These are phyloP conservation scores for Otocyon megalotis DNA, from an alignment of 2,113 vertebrate genomes.

Conservation along the genomic window DNA sequence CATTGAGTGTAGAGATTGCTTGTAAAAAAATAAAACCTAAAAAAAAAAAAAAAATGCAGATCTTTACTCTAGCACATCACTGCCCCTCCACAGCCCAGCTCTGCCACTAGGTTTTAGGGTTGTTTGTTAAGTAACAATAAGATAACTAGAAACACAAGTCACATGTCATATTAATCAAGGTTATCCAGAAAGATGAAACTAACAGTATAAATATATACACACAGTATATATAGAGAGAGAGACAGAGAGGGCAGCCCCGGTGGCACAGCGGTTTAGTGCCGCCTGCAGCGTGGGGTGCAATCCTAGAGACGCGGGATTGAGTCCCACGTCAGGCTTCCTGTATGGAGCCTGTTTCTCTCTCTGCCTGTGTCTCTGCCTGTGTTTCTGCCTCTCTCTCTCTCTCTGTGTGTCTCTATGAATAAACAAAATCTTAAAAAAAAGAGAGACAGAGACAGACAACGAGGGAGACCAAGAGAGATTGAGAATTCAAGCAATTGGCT, in stretches of 20 bases:
- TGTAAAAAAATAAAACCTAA: neutral
- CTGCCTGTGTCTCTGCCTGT: too few species aligned
- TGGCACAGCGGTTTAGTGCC: too few species aligned
- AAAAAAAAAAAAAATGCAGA: neutral
- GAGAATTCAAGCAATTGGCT: neutral
- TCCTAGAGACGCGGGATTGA: too few species aligned
- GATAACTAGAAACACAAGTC: neutral
- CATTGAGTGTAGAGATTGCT: neutral
- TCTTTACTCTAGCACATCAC: neutral
- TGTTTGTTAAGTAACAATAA: neutral
- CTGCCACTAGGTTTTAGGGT: neutral
- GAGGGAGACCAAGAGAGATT: neutral
- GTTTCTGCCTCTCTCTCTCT: too few species aligned
- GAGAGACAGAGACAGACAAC: neutral
- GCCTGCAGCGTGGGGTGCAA: too few species aligned
- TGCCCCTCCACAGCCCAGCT: neutral
- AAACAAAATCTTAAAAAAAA: neutral
- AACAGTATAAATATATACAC: neutral
- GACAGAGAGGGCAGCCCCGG: neutral
- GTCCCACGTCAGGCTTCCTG: too few species aligned
- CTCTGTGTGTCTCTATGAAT: too few species aligned
- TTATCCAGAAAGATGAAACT: neutral
- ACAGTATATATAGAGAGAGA: neutral
- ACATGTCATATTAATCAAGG: neutral
- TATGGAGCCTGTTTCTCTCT: too few species aligned